Base-by-base conservation (phyloP, 2,888 invertebrate genomes). In the Steromphala cineraria region DNA sequence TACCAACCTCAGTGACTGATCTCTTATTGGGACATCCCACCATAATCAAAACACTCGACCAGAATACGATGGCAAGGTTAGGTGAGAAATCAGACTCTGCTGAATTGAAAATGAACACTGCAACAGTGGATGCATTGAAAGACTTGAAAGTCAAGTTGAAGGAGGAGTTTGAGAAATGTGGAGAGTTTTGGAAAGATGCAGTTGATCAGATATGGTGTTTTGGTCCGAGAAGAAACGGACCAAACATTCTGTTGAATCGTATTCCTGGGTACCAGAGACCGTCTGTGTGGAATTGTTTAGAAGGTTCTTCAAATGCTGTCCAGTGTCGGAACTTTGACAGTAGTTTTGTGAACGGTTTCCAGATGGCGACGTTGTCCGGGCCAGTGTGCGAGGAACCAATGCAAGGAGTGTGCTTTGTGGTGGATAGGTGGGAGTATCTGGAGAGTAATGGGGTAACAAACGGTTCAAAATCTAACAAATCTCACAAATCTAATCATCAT, bases 331-430 rank as follows among this genome's bases (percentile, higher is more conserved):
- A 89, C 15, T 94, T 93, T 92, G 97, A 97, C 90, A 96, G 96
- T 91, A 89, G 91, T 81, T 87, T 93, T 80, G 83, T 93, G 5
- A 90, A 88, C 84, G 94, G 94, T 5, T 94, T 94, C 84, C 93
- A 93, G 85, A 93, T 98, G 93, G 97, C 97, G 7, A 95, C 97
- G 36, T 94, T 96, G 79, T 96, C 97, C 62, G 99, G 99, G 0
- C 99, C 99, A 0, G 93, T 99, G 67, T 99, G 99, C 94, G 98
- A 98, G 90, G 99, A 99, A 92, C 98, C 98, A 1, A 96, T 99
- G 96, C 96, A 96, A 94, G 99, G 99, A 0, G 98, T 99, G 0
- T 91, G 91, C 82, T 98, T 99, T 94, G 94, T 97, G 79, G 95
- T 99, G 0, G 96, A 97, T 89, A 96, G 97, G 87, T 99, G 98